Conservation (phyloP, 2,888 invertebrate genomes). For the Flexamia atlantica region DNA sequence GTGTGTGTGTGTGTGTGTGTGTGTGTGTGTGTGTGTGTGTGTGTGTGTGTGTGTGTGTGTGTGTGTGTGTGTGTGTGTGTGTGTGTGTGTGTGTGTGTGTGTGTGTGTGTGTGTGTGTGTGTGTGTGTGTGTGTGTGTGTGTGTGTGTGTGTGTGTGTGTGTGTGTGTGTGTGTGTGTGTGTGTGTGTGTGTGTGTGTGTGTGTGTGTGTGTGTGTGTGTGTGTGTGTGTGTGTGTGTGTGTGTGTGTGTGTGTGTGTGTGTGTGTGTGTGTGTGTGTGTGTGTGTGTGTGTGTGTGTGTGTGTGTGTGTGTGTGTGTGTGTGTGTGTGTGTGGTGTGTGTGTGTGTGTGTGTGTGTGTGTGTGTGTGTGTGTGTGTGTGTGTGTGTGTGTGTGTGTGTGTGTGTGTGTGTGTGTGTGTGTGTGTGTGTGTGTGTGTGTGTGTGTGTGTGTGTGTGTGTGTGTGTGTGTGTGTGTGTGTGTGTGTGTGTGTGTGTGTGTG, state of each 20-base stretch:
- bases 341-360: slow-evolving; percentile 27
- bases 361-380: slow-evolving; percentile 6
- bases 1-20: background rate
- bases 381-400: slow-evolving; percentile 2
- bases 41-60: slow-evolving; percentile 26
- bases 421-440: slow-evolving; percentile 1
- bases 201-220: slow-evolving; percentile 7
- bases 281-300: background rate
- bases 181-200: background rate
- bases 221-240: slow-evolving; percentile 26
- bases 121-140: slow-evolving; percentile 22
- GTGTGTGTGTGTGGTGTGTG: slow-evolving; percentile 10
- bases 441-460: slow-evolving; percentile 40
- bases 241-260: slow-evolving; percentile 2
- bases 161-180: slow-evolving; percentile 30
- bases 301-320: slow-evolving; percentile 22
- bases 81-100: slow-evolving; percentile 40
- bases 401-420: slow-evolving; percentile 26
- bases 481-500: slow-evolving; percentile 26
- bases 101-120: background rate
- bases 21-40: slow-evolving; percentile 7
- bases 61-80: slow-evolving; percentile 2
- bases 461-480: background rate
- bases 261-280: slow-evolving; percentile 40
- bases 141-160: slow-evolving; percentile 8